Conservation (phyloP, 1,140 invertebrate genomes). For the Glomeris maerens region DNA sequence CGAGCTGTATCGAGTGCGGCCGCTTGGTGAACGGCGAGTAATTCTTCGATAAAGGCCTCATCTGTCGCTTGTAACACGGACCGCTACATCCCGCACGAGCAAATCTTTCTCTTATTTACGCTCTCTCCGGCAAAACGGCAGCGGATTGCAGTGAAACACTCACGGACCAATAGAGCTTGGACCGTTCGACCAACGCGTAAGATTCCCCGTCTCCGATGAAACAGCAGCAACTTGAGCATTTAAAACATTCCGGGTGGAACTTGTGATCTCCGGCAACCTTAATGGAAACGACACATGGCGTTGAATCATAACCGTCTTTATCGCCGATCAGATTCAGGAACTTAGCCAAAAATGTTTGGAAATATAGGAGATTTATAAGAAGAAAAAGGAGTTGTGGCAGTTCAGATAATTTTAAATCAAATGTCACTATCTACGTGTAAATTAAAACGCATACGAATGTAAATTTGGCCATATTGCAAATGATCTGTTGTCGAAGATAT, state of each 20-base stretch:
- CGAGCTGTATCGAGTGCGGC: conserved; percentile 61
- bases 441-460: too few species aligned
- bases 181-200: conserved; percentile 74
- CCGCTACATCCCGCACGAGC: conserved; percentile 38
- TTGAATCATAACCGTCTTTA: too few species aligned
- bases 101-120: too few species aligned
- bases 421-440: too few species aligned
- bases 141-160: neutral
- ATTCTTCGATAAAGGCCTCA: conserved; percentile 44
- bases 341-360: neutral
- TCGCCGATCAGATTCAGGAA: too few species aligned
- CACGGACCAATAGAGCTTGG: conserved; percentile 70
- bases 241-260: conserved; percentile 91
- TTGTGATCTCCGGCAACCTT: conserved; percentile 77
- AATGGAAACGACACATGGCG: too few species aligned
- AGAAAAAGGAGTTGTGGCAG: too few species aligned
- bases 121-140: neutral
- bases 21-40: conserved; percentile 33
- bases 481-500: too few species aligned
- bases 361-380: too few species aligned
- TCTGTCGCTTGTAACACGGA: conserved; percentile 45
- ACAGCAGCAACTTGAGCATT: conserved; percentile 59
- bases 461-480: too few species aligned
- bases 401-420: too few species aligned
- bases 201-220: conserved; percentile 84